Evolutionary conservation across 2,888 invertebrate genomes (phyloP), one percentile per base, ranked within the genome.

Genomic region (Arge pagana): DNA sequence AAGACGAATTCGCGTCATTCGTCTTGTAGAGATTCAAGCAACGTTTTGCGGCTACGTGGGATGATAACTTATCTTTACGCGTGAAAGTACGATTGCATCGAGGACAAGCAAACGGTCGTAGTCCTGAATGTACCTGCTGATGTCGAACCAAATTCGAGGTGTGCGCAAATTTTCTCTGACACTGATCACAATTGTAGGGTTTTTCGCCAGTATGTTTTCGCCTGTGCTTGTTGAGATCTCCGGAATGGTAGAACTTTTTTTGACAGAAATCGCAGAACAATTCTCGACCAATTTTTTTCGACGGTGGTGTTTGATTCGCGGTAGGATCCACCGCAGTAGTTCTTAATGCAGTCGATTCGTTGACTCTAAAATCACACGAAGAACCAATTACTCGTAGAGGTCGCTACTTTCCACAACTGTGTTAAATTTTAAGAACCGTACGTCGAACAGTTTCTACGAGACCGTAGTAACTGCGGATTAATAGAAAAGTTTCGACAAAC

Each of bases 121-220:
- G 62, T 2, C 65, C 67, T 4, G 65, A 59, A 42, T 70, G 68
- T 8, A 63, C 56, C 18, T 61, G 55, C 36, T 58, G 60, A 52
- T 68, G 69, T 13, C 67, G 53, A 16, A 56, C 61, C 13, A 70
- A 54, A 51, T 70, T 69, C 5, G 66, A 68, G 4, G 64, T 62
- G 53, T 70, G 63, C n/a, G 61, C 63, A 52, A 67, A 68, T 5
- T 59, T 61, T 51, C 65, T 64, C n/a, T 56, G 54, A 35, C 68
- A 69, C 4, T 56, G 42, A 8, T 53, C 28, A 53, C 71, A 72
- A 1, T 54, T 51, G 52, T 66, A 70, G 1, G 68, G 67, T 39
- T 62, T 58, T 41, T 71, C 71, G 11, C 68, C 67, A 1, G 69
- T 70, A 41, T 70, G 70, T 15, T 51, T 59, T 23, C 67, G 54